Conservation (phyloP, 2,888 invertebrate species). For the Hypselothyrea guttata region DNA sequence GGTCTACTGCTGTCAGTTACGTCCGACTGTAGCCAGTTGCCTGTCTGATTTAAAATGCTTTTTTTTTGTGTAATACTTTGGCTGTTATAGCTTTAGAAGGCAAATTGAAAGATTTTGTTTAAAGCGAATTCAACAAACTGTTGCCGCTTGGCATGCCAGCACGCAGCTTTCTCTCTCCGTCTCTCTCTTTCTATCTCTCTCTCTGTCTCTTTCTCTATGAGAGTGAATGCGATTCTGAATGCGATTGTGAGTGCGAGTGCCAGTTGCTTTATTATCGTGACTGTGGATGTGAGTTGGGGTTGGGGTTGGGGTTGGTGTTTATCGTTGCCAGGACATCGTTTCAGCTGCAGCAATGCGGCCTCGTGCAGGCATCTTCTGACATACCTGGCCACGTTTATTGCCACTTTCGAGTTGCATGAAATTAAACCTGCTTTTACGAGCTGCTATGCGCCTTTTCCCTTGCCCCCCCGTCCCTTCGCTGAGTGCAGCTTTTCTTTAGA, state of each 20-base stretch:
- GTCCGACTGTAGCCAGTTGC: no score
- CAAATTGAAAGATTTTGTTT: conserved; percentile 68
- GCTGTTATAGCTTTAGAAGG: conserved; percentile 45
- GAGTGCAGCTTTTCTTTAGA: neutral
- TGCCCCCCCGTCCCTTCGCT: conserved; percentile 3
- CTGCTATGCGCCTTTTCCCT: conserved; percentile 37
- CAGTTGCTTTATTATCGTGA: conserved; percentile 39
- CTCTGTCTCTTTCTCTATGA: conserved; percentile 16
- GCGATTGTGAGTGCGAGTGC: neutral
- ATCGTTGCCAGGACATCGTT: conserved; percentile 15
- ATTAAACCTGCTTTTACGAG: conserved; percentile 71
- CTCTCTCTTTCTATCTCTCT: no score
- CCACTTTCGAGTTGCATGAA: conserved; percentile 74
- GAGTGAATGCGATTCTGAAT: conserved; percentile 20
- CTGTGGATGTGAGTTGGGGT: neutral
- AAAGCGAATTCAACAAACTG: conserved; percentile 54
- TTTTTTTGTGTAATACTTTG: no score
- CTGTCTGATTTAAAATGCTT: no score
- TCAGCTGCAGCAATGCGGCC: conserved; percentile 43
- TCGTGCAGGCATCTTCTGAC: conserved; percentile 56
- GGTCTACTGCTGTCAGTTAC: no score
- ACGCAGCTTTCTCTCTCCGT: conserved; percentile 33
- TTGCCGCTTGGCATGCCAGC: conserved; percentile 45
- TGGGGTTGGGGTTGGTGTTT: neutral
- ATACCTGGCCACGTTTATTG: conserved; percentile 66